Evolutionary conservation across 1,140 invertebrate species (phyloP), one percentile per base, ranked within the genome.

Genomic region (Drosophila sucinea): DNA sequence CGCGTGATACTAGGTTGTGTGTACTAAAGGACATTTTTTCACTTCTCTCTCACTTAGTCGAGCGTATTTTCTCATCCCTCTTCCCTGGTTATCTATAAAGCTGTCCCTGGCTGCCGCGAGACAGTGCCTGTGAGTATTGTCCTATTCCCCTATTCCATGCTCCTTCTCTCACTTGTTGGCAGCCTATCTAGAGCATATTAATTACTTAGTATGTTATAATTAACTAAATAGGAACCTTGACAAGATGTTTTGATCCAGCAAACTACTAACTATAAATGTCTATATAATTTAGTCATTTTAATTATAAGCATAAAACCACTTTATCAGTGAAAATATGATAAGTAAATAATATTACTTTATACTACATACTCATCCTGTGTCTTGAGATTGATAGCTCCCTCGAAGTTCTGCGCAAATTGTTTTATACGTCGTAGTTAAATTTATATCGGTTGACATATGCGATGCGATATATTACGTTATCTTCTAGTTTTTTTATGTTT

Each of bases 301-400:
- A 23, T 47, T 2, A 17, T 47, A 17, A 17, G 17, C 17, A 8
- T 25, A n/a, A 10, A 44, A 30, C 30, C 17, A 44, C 8, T 44
- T 17, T 17, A 17, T 17, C 17, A 17, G 17, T 17, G 17, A 17
- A 17, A 17, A 17, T 17, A 17, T 17, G 17, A 17, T 17, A 17
- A 17, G 3, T 17, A 47, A 47, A 51, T 51, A 51, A n/a, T 51
- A 54, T 54, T 11, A 23, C 8, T 51, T 4, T 54, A 29, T 38
- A 17, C 17, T 17, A 58, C 56, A 38, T 38, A 58, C 56, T 58
- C 56, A 58, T 58, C 56, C 56, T 58, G 56, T 35, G 56, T 35
- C 56, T 58, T 58, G 56, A 32, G 56, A 7, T 25, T 23, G 56
- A 58, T 38, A 23, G 30, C 56, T 58, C 56, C 56, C 56, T 58